These are phyloP conservation scores for Dipodomys ordii DNA, from an alignment of 2,113 vertebrate species.

Conservation along the genomic window DNA sequence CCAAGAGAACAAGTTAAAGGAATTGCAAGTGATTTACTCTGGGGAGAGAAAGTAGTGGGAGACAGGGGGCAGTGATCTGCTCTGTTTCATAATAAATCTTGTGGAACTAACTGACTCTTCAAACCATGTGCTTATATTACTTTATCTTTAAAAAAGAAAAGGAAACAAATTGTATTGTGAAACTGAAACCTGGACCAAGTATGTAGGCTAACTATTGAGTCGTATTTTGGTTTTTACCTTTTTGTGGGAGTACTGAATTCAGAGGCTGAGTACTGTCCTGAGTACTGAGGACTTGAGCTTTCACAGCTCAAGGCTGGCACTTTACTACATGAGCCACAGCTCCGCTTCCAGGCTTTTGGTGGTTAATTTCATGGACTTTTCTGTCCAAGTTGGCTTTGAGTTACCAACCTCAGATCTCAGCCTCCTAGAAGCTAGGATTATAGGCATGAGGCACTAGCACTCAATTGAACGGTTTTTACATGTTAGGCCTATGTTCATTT, in stretches of 20 bases:
- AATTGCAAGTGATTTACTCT: slow-evolving; percentile 46
- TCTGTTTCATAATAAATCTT: slow-evolving; percentile 15
- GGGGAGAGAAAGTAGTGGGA: not conserved
- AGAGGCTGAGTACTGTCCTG: no score
- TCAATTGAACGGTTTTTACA: not conserved
- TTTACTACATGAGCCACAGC: no score
- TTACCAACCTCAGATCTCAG: no score
- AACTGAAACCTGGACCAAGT: not conserved
- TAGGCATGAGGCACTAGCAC: no score
- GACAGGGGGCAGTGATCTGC: not conserved
- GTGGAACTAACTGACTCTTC: not conserved
- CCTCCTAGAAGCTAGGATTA: no score
- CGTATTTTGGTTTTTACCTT: not conserved
- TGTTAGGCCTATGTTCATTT: not conserved
- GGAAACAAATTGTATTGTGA: not conserved
- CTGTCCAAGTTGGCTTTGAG: no score
- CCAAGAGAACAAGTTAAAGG: not conserved
- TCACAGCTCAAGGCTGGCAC: no score
- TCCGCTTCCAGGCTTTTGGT: no score
- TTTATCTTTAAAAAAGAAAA: slow-evolving; percentile 17
- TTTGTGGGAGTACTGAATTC: no score
- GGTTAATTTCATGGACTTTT: no score
- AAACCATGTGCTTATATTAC: not conserved
- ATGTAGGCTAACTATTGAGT: not conserved
- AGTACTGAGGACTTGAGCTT: no score